A percentile compares a stretch with the other conserved stretches of the same genome.
Evolutionary conservation across 2,888 invertebrate species (phyloP).

Genomic region (Protophormia terraenovae): DNA sequence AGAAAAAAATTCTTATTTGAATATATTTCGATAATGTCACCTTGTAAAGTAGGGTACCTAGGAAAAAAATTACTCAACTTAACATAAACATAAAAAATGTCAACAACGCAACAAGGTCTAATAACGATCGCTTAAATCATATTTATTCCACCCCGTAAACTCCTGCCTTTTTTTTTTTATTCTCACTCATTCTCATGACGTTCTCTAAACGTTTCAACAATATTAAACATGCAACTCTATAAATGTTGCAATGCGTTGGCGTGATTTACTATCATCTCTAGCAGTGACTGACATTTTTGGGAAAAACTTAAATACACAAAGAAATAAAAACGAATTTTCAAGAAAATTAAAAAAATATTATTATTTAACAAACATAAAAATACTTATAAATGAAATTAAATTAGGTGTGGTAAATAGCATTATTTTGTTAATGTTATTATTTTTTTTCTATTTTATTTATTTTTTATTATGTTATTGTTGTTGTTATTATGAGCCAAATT

Average conservation of each 20-base stretch:
- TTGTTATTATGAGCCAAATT: conserved; percentile 57
- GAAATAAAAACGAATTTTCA: conserved; percentile 25
- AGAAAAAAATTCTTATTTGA: background rate
- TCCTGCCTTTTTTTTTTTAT: background rate
- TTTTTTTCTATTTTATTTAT: no score
- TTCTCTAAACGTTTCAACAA: background rate
- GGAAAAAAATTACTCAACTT: background rate
- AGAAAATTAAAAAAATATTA: conserved; percentile 26
- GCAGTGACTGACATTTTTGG: conserved; percentile 53
- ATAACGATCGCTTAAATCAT: conserved; percentile 25
- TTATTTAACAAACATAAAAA: conserved; percentile 41
- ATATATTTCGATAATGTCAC: no score
- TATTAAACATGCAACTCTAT: conserved; percentile 49
- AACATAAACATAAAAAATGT: conserved; percentile 5
- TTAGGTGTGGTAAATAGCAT: conserved; percentile 60
- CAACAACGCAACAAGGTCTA: conserved; percentile 32
- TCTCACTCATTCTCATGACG: background rate
- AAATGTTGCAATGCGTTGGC: conserved; percentile 55
- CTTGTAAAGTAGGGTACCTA: background rate
- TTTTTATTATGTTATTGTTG: background rate
- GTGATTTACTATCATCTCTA: conserved; percentile 57
- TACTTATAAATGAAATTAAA: conserved; percentile 47
- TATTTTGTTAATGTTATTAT: conserved; percentile 23
- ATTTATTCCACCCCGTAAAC: background rate
- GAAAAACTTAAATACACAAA: conserved; percentile 27